Evolutionary conservation across 2,888 invertebrate species (phyloP).

Genomic region (Phrixothrix hirtus): DNA sequence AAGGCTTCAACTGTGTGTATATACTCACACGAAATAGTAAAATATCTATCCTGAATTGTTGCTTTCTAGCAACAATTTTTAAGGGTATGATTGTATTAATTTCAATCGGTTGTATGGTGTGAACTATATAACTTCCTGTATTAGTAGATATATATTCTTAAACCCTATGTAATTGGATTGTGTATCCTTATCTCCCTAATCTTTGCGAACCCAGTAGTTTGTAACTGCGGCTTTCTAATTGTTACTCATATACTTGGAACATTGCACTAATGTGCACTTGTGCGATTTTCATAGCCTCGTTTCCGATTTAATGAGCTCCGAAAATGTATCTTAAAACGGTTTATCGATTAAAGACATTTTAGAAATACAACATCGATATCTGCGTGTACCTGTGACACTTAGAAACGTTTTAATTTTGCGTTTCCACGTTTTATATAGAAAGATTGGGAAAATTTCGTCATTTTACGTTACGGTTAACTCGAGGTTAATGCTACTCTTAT

Average conservation of each 20-base stretch:
- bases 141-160: slow-evolving; percentile 27
- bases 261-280: slow-evolving; percentile 7
- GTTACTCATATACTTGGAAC: slow-evolving; percentile 19
- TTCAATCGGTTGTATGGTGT: too few relatives aligned
- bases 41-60: too few relatives aligned
- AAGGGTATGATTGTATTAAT: neutral
- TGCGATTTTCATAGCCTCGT: neutral
- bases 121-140: slow-evolving; percentile 12
- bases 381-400: neutral
- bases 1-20: too few relatives aligned
- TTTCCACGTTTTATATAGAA: slow-evolving; percentile 17
- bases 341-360: too few relatives aligned
- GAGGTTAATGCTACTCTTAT: slow-evolving; percentile 44
- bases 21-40: too few relatives aligned
- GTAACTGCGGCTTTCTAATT: slow-evolving; percentile 21
- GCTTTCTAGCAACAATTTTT: too few relatives aligned
- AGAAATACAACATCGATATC: neutral
- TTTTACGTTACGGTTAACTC: slow-evolving; percentile 26
- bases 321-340: too few relatives aligned
- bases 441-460: slow-evolving; percentile 21
- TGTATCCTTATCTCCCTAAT: slow-evolving; percentile 26
- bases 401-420: neutral
- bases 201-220: slow-evolving; percentile 21
- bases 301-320: neutral
- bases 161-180: slow-evolving; percentile 18